Percentiles rank a stretch among this genome's conserved stretches.
phyloP scores from a whole-genome alignment of 2,113 vertebrate genomes.

The Serinus canaria region DNA sequence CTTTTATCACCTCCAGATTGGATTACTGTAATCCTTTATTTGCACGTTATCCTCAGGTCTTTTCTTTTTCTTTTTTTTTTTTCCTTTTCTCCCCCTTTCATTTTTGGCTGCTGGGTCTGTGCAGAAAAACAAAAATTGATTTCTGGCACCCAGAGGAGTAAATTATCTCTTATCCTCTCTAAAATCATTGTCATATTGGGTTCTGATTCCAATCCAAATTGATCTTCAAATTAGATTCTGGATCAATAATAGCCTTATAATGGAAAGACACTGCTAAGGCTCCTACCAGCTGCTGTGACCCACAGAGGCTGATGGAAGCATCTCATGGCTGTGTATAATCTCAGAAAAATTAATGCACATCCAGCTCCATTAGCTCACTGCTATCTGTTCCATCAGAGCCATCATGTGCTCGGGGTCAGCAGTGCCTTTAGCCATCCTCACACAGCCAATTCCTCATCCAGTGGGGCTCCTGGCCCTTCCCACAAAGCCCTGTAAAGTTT shows the following conservation, averaged over 20 bases:
- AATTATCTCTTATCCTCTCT: constrained; percentile 43
- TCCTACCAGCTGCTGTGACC: constrained; percentile 26
- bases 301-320: background rate
- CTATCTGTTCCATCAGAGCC: background rate
- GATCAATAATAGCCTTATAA: constrained; percentile 53
- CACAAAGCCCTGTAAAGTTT: background rate
- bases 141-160: constrained; percentile 32
- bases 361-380: background rate
- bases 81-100: background rate
- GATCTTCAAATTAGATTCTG: constrained; percentile 55
- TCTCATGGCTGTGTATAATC: constrained; percentile 10
- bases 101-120: background rate
- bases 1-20: constrained; percentile 53
- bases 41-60: background rate
- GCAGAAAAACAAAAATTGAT: constrained; percentile 54
- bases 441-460: background rate
- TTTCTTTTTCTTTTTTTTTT: background rate
- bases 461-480: background rate
- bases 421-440: background rate
- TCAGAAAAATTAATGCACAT: constrained; percentile 29
- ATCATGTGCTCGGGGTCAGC: background rate
- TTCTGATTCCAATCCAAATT: constrained; percentile 62
- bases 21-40: constrained; percentile 67
- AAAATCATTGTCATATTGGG: constrained; percentile 50
- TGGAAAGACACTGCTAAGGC: constrained; percentile 7